Base-by-base conservation (phyloP, 2,888 invertebrate genomes). In the Melanostoma scalare region DNA sequence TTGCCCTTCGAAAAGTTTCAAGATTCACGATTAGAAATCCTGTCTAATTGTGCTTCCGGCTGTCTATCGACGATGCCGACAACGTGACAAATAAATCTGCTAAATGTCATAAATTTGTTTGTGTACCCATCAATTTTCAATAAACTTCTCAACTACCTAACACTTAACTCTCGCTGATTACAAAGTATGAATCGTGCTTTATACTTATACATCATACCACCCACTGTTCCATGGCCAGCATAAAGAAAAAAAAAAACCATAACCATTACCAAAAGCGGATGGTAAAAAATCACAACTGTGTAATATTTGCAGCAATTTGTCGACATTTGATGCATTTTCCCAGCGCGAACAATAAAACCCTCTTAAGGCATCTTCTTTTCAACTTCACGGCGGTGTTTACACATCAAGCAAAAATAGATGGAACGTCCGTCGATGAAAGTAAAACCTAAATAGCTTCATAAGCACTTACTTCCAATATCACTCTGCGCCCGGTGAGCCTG, bases 271-370 rank as follows among this genome's bases (percentile, higher is more conserved):
- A 74, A 78, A 84, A 65, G 31, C 40, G 56, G 53, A 65, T 55
- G 30, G 30, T 20, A 33, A 20, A 40, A 42, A 40, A 50, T 20
- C 67, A 67, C 60, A 68, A 63, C 81, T 76, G 81, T 74, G 82
- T 82, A 82, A 82, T 74, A 77, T 78, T 78, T 52, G 1, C 58
- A 67, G 74, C 79, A 84, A 84, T 84, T 84, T 84, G 84, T 84
- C 84, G 74, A 79, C 35, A 60, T 75, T 74, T 84, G 84, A 84
- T 79, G 84, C 75, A 84, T 78, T 79, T 74, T 71, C 74, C 53
- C 79, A 71, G 48, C 74, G 63, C 74, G 38, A 69, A 82, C 73
- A 78, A 82, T 78, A 73, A 73, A 72, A 63, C 68, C 77, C 44
- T 60, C 74, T 44, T 71, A 31, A 55, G 72, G 75, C 58, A 60